Conservation (phyloP, 2,888 invertebrate genomes). For the Thysanoteuthis rhombus region DNA sequence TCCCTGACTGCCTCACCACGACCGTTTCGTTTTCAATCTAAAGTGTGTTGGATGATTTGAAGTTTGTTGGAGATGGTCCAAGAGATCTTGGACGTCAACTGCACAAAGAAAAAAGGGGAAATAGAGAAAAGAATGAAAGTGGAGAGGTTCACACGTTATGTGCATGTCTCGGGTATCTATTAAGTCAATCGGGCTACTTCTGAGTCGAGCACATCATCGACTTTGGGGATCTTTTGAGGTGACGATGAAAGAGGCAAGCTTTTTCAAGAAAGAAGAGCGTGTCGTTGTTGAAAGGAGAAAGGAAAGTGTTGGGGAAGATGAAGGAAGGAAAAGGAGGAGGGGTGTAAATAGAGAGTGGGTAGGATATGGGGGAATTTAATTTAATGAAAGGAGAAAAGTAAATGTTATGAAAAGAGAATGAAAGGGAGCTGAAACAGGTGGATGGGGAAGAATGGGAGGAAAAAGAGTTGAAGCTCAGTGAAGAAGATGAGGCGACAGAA, state of each 20-base stretch:
- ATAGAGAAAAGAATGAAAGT: background rate
- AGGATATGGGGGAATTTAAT: background rate
- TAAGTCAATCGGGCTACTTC: background rate
- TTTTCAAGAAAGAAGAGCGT: background rate
- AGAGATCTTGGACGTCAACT: background rate
- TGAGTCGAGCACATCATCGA: background rate
- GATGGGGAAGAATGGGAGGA: background rate
- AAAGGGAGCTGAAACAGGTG: background rate
- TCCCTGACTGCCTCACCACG: background rate
- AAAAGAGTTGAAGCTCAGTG: no score
- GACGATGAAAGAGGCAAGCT: background rate
- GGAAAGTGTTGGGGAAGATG: background rate
- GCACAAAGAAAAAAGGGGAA: background rate
- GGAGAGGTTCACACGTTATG: background rate
- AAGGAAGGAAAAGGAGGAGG: background rate
- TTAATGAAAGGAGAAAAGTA: background rate
- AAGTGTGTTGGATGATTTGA: slow-evolving; percentile 1
- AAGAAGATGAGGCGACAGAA: no score
- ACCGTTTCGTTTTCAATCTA: background rate
- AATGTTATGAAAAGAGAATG: background rate
- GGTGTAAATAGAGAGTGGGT: background rate
- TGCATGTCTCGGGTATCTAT: background rate
- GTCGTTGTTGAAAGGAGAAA: background rate
- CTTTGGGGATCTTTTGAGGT: background rate
- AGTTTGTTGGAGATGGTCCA: background rate